These are phyloP conservation scores for Dasyornis broadbenti DNA, from an alignment of 2,113 vertebrate species.

Conservation along the genomic window DNA sequence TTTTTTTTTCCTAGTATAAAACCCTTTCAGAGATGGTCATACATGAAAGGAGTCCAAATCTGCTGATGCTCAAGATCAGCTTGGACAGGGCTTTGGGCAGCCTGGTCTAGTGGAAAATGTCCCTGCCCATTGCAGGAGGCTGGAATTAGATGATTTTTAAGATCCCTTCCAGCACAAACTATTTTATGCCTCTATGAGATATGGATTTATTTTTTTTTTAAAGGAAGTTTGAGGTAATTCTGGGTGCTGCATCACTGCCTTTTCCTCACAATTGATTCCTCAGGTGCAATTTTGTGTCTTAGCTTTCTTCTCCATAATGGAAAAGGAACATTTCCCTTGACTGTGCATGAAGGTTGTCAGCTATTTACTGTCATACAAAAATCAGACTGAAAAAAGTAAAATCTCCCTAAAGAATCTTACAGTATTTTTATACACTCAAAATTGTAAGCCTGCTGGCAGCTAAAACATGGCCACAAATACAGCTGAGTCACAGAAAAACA, in stretches of 20 bases:
- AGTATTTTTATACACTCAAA: not conserved
- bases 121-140: not conserved
- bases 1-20: no score
- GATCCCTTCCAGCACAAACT: not conserved
- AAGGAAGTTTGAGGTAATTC: not conserved
- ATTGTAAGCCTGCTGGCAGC: not conserved
- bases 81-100: not conserved
- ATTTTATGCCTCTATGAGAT: not conserved
- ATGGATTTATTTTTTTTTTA: not conserved
- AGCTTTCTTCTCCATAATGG: not conserved
- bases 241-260: not conserved
- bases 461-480: not conserved
- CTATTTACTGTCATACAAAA: not conserved
- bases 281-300: not conserved
- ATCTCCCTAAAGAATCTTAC: not conserved
- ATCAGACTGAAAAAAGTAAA: not conserved
- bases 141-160: not conserved
- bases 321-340: not conserved
- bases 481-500: not conserved
- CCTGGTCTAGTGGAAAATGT: not conserved
- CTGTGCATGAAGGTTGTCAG: not conserved
- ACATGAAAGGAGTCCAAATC: not conserved
- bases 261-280: not conserved
- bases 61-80: not conserved
- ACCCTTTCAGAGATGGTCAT: not conserved